Evolutionary conservation across 37 sponge, comb jelly and placozoan species (phyloP).

Genomic region (Hexactinellida sp.): DNA sequence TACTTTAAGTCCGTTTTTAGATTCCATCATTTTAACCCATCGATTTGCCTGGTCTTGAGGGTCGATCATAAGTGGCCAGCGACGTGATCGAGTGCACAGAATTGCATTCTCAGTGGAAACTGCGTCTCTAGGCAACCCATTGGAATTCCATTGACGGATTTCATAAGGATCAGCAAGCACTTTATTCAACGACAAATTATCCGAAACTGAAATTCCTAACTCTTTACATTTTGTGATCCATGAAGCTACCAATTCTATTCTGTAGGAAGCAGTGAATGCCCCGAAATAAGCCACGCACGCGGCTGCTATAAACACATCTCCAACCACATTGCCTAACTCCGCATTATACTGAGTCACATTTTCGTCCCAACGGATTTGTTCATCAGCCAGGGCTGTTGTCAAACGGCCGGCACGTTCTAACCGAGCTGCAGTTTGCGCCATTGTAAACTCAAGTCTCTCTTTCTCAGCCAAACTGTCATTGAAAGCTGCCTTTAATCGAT

Average conservation of each 20-base stretch:
- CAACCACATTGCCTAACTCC: conserved; percentile 94
- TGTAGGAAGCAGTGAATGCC: conserved; percentile 84
- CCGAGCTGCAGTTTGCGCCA: conserved; percentile 64
- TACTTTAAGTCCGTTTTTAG: conserved; percentile 83
- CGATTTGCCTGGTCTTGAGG: conserved; percentile 99
- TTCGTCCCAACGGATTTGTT: conserved; percentile 87
- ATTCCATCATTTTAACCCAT: conserved; percentile 82
- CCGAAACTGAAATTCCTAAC: conserved; percentile 81
- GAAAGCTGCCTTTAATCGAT: conserved; percentile 25
- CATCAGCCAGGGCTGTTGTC: conserved; percentile 88
- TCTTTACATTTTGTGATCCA: conserved; percentile 81
- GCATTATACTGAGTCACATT: conserved; percentile 66
- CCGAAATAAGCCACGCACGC: conserved; percentile 98
- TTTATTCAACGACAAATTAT: conserved; percentile 44
- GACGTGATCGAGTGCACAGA: conserved; percentile 71
- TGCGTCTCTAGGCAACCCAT: conserved; percentile 85
- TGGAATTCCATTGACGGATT: conserved; percentile 89
- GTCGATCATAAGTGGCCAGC: conserved; percentile 99
- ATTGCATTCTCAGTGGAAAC: conserved; percentile 96
- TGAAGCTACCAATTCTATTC: conserved; percentile 53
- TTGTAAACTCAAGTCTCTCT: conserved; percentile 69
- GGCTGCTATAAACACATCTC: conserved; percentile 93
- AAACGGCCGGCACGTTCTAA: conserved; percentile 69
- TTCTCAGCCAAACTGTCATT: conserved; percentile 77
- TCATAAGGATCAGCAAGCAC: conserved; percentile 78